phyloP scores from a whole-genome alignment of 2,113 vertebrate genomes.

The Gulo gulo region DNA sequence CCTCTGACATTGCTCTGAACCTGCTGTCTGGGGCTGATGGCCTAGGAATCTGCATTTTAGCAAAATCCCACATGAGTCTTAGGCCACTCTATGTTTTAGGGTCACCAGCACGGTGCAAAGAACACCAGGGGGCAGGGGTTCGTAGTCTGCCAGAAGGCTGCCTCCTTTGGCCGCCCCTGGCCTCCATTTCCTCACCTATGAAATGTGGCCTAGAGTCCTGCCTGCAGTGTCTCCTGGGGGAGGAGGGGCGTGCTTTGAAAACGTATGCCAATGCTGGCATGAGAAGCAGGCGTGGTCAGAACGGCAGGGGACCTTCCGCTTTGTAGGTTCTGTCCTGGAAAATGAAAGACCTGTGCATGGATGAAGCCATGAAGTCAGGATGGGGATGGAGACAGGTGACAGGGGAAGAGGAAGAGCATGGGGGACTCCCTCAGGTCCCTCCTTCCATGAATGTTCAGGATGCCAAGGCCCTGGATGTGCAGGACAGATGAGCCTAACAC shows the following conservation, averaged over 20 bases:
- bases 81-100: background rate
- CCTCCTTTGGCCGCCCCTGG: background rate
- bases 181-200: background rate
- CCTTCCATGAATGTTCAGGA: background rate
- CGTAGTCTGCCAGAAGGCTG: background rate
- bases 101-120: too few relatives aligned
- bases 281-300: background rate
- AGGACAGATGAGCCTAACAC: background rate
- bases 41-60: background rate
- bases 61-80: background rate
- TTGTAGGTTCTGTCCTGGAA: background rate
- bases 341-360: background rate
- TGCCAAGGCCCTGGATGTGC: background rate
- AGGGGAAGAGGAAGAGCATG: background rate
- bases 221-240: too few relatives aligned
- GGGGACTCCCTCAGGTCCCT: background rate
- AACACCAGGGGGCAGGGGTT: background rate
- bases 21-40: background rate
- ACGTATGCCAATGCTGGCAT: rapidly evolving
- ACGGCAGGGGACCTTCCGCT: background rate
- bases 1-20: background rate
- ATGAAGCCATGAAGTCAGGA: background rate
- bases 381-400: background rate
- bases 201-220: background rate
- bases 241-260: background rate